phyloP scores from a whole-genome alignment of 2,113 vertebrate species.

The Gadus chalcogrammus region DNA sequence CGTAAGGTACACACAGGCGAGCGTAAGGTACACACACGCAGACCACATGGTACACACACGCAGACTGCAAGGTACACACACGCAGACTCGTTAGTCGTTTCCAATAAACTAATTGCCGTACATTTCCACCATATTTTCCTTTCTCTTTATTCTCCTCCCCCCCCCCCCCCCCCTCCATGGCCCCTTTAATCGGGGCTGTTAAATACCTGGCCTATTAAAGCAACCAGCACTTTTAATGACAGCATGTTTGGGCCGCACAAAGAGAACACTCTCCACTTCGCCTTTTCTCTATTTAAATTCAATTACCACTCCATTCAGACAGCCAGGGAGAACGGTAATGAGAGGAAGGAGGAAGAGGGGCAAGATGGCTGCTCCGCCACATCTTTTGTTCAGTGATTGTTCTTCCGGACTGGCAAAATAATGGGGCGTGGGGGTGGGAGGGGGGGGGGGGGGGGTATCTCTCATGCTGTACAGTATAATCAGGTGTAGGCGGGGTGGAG shows the following conservation, averaged over 20 bases:
- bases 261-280: conserved; percentile 45
- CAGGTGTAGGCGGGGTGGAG: neutral
- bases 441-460: neutral
- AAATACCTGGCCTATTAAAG: conserved; percentile 54
- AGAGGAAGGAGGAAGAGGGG: conserved; percentile 5
- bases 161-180: conserved; percentile 23
- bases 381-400: conserved; percentile 63
- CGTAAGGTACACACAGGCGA: too few relatives aligned
- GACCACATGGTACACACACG: too few relatives aligned
- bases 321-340: conserved; percentile 63
- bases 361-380: conserved; percentile 44
- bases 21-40: too few relatives aligned
- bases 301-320: conserved; percentile 63
- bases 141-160: conserved; percentile 29
- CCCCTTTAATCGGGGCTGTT: conserved; percentile 32
- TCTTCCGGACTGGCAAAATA: conserved; percentile 66
- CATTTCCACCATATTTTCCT: conserved; percentile 31
- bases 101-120: conserved; percentile 53
- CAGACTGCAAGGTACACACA: too few relatives aligned
- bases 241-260: conserved; percentile 49
- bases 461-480: conserved; percentile 1
- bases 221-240: conserved; percentile 51
- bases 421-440: conserved; percentile 34
- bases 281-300: conserved; percentile 68
- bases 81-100: conserved; percentile 30